phyloP scores from a whole-genome alignment of 2,888 invertebrate genomes.

The Pimpla rufipes region DNA sequence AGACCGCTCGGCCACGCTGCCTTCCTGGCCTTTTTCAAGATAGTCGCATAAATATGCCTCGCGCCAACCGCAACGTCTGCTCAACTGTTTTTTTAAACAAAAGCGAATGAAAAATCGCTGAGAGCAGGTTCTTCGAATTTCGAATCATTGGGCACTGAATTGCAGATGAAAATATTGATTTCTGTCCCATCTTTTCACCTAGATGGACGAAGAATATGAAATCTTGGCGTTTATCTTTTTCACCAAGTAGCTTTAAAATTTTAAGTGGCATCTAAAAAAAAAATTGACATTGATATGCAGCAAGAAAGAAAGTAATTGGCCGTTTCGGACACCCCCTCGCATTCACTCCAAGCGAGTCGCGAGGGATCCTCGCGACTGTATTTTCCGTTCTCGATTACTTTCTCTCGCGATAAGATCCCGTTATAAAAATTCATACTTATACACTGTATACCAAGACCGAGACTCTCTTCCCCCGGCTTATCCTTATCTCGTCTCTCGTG shows the following conservation, averaged over 20 bases:
- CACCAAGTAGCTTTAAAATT: conserved; percentile 20
- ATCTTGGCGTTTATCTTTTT: conserved; percentile 1
- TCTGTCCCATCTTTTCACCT: not conserved
- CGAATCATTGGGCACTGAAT: not conserved
- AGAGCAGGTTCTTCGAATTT: not conserved
- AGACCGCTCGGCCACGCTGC: conserved; percentile 89
- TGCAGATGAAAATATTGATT: no score
- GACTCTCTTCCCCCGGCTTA: conserved; percentile 73
- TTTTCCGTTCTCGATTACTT: conserved; percentile 70
- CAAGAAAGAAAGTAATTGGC: conserved; percentile 65
- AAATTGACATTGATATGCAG: conserved; percentile 59
- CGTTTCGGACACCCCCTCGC: conserved; percentile 65
- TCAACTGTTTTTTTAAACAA: no score
- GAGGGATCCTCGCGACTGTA: conserved; percentile 62
- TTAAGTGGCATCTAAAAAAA: conserved; percentile 27
- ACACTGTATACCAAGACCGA: conserved; percentile 68
- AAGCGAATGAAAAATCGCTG: not conserved
- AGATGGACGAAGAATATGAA: not conserved
- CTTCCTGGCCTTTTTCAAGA: conserved; percentile 61
- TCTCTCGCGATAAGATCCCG: conserved; percentile 79
- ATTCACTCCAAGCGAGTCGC: conserved; percentile 57
- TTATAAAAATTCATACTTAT: conserved; percentile 84
- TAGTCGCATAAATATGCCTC: conserved; percentile 26
- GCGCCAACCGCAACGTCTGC: not conserved
- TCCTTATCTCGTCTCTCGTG: conserved; percentile 80